Evolutionary conservation across 2,113 vertebrate genomes (phyloP), one percentile per base, ranked within the genome.

Genomic region (Sinocyclocheilus rhinocerous): DNA sequence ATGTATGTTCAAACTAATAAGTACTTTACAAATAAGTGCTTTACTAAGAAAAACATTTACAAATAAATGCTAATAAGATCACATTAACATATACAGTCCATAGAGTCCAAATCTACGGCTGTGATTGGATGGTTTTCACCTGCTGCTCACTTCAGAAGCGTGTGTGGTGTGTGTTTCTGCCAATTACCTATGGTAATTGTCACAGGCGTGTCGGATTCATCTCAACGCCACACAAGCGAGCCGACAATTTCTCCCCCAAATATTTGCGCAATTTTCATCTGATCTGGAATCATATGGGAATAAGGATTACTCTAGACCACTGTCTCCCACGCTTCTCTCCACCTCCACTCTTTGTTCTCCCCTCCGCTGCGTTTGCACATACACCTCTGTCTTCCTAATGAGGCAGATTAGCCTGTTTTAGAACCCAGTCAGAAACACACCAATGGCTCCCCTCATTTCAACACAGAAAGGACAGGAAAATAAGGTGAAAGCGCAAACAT

Each of bases 191-290:
- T 65, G 33, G 15, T 85, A 73, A 65, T 33, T 55, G 50, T 79
- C 50, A 67, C 13, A 33, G 24, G 24, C 70, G 33, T 52, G 81
- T 67, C 76, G 63, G 22, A 63, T 86, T 73, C 70, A 76, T 81
- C 82, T 73, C 79, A 73, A 52, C 22, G 39, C 79, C 82, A 85
- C 76, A 83, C 76, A 81, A 78, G 72, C 67, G 81, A 77, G 42
- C 36, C 70, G 36, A 29, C 20, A 45, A 61, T 63, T 84, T 61
- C 42, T 63, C 26, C 55, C 81, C 83, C 72, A 82, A 88, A 84
- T 84, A 91, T 91, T 91, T 87, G 86, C 57, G 73, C 83, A 24
- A 57, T 36, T 78, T 81, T 83, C 33, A 22, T 73, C 55, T 65
- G 72, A 82, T 78, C 36, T 61, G 59, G 39, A 12, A 72, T 87